These are phyloP conservation scores for Anarsia innoxiella DNA, from an alignment of 2,888 invertebrate species.

Conservation along the genomic window DNA sequence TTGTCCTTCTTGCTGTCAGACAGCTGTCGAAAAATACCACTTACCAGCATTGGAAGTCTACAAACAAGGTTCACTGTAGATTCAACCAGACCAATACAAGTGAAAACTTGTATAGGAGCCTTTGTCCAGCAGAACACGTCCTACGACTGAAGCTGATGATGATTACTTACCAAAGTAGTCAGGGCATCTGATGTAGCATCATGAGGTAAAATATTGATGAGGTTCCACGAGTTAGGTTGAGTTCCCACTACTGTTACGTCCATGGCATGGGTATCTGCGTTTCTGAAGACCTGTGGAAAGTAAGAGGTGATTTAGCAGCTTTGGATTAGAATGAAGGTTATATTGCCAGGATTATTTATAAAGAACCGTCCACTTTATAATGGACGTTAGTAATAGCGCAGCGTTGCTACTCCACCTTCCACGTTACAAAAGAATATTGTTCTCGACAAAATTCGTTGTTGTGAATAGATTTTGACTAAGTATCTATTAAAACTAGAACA, in stretches of 20 bases:
- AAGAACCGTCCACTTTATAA: no score
- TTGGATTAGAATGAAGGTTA: background rate
- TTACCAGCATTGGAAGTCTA: background rate
- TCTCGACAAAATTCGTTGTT: background rate
- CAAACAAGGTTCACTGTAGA: background rate
- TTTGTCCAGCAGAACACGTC: no score
- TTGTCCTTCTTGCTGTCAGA: background rate
- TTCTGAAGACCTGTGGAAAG: slow-evolving; percentile 34
- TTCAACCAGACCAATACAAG: no score
- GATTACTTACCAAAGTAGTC: slow-evolving; percentile 33
- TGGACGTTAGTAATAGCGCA: no score
- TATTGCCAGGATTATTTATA: no score
- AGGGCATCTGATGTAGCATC: slow-evolving; percentile 32
- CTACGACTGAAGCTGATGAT: no score
- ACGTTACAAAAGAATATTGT: background rate
- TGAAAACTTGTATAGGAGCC: background rate
- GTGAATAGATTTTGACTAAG: background rate
- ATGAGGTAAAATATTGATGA: slow-evolving; percentile 28
- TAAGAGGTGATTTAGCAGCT: background rate
- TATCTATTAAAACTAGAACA: background rate
- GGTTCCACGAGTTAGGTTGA: slow-evolving; percentile 16
- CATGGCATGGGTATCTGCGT: slow-evolving; percentile 28
- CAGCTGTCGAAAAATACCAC: no score
- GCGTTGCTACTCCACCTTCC: no score
- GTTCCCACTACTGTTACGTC: slow-evolving; percentile 22